A percentile compares a stretch with the other conserved stretches of the same genome.
These are phyloP conservation scores for Rhagonycha fulva DNA, from an alignment of 2,888 invertebrate species.

Conservation along the genomic window DNA sequence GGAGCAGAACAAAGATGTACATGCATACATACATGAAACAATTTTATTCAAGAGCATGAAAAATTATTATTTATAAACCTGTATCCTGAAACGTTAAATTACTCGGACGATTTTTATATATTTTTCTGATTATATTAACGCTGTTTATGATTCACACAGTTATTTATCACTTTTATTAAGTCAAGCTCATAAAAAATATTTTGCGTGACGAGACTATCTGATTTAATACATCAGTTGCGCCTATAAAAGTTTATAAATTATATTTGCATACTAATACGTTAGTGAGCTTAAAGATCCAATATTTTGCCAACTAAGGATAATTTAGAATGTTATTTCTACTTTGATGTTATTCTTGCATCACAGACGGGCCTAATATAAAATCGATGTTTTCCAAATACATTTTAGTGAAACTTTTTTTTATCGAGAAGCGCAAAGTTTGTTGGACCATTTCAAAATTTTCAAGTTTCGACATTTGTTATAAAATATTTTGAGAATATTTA, in stretches of 20 bases:
- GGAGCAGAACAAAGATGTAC: background rate
- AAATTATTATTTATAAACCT: background rate
- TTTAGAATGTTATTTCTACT: background rate
- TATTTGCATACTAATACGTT: background rate
- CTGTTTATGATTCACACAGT: background rate
- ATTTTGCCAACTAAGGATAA: background rate
- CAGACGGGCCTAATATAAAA: background rate
- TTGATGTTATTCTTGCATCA: background rate
- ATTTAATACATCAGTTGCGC: background rate
- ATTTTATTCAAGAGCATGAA: background rate
- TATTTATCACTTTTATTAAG: background rate
- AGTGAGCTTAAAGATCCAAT: background rate
- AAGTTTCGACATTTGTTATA: background rate
- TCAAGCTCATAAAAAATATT: background rate
- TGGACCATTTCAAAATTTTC: background rate
- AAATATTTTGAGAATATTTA: background rate
- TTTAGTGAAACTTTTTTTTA: background rate
- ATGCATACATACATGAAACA: background rate
- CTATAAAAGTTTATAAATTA: background rate
- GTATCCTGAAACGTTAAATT: background rate
- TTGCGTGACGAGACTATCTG: background rate
- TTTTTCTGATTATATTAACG: background rate
- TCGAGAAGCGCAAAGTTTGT: background rate
- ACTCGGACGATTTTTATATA: background rate
- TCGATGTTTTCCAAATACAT: background rate